Base-by-base conservation (phyloP, 2,888 invertebrate species). In the Helobdella robusta region DNA sequence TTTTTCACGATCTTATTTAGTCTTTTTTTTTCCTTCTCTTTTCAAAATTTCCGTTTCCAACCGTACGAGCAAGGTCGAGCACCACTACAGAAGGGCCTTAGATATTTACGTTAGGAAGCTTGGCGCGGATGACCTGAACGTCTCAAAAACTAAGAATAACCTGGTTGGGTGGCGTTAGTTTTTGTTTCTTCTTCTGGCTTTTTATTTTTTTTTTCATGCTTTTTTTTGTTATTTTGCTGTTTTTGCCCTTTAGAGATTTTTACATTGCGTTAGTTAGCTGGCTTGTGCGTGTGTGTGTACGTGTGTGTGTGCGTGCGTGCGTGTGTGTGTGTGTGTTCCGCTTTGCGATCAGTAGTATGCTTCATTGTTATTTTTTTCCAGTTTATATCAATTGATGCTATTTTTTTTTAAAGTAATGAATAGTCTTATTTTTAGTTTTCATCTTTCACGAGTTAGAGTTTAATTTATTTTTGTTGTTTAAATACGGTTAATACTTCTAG, bases 131-230 rank as follows among this genome's bases (percentile, higher is more conserved):
- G 97, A 99, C 83, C 91, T 94, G 60, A 98, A 98, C 81, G 97
- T 99, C 15, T 94, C 70, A 54, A 98, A 98, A 83, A 98, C 98
- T 58, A 98, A 97, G 85, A 99, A 98, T 82, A 98, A 98, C 82
- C 84, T 98, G 79, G 81, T 81, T 77, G 77, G 76, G 48, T 58
- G 50, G 35, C 8, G 11, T 56, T 56, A n/a, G 8, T 6, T 52
- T 11, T 52, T 52, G 52, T 8, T 52, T 52, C 11, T 6, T 11
- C 23, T 15, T 18, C 6, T n/a, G 6, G 11, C 20, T 20, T 18
- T 20, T 30, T 28, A 11, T 59, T 59, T 59, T 34, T 30, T n/a
- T 35, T n/a, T 3, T 18, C 23, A 44, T 23, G 28, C 20, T 23
- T 15, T 23, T 40, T 6, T 25, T 6, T 8, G 6, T 23, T 25